These are phyloP conservation scores for Rhingia rostrata DNA, from an alignment of 2,888 invertebrate species.

Conservation along the genomic window DNA sequence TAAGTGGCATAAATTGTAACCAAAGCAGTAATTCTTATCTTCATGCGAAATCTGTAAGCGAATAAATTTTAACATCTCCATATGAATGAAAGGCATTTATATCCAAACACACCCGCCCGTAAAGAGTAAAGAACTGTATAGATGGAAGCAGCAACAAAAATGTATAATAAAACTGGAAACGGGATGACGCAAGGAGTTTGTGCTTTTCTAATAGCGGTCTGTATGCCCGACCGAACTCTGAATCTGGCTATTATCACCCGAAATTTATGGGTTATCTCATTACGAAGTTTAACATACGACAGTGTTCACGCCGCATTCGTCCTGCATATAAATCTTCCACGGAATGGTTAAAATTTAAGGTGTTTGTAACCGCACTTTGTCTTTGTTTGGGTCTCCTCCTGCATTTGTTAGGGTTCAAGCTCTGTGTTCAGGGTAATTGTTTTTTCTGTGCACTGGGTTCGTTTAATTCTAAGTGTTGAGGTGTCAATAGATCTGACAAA, in stretches of 20 bases:
- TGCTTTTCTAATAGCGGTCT: conserved; percentile 58
- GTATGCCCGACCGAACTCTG: conserved; percentile 35
- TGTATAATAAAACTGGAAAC: conserved; percentile 1
- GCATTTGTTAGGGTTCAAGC: conserved; percentile 20
- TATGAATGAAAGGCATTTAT: conserved; percentile 67
- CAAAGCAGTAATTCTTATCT: conserved; percentile 63
- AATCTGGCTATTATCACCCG: conserved; percentile 66
- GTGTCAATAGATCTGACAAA: too few species aligned
- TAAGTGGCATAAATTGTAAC: conserved; percentile 61
- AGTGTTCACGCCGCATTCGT: conserved; percentile 55
- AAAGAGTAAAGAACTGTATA: conserved; percentile 23
- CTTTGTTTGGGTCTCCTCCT: conserved; percentile 27
- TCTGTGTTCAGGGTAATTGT: conserved; percentile 43
- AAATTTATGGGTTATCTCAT: conserved; percentile 68
- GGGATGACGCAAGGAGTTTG: conserved; percentile 35
- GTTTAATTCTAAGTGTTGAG: not conserved
- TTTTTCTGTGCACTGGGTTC: conserved; percentile 38
- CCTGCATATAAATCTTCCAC: conserved; percentile 55
- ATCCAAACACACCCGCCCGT: conserved; percentile 28
- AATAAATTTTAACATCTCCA: conserved; percentile 60
- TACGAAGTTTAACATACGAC: conserved; percentile 67
- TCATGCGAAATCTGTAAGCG: conserved; percentile 49
- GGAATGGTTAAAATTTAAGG: conserved; percentile 37
- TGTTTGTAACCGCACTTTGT: conserved; percentile 55
- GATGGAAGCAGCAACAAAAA: not conserved